Conservation (phyloP, 1,140 invertebrate genomes). For the Macrostomum lignano region DNA sequence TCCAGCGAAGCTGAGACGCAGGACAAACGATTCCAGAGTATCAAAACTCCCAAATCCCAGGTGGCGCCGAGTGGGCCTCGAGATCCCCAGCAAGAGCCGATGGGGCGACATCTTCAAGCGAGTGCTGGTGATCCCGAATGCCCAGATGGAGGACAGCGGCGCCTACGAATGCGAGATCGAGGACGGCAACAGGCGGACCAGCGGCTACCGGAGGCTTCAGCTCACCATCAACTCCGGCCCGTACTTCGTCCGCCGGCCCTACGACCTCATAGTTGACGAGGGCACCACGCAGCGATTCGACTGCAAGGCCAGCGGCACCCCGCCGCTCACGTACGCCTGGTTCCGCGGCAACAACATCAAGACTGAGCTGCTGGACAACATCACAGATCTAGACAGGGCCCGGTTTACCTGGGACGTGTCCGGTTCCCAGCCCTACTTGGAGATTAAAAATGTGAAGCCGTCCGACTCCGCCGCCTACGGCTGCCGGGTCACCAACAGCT, state of each 20-base stretch:
- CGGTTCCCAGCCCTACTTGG: background rate
- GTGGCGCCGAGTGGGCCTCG: too few species aligned
- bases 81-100: too few species aligned
- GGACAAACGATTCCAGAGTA: too few species aligned
- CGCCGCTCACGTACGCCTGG: background rate
- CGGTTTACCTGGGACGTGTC: constrained; percentile 15
- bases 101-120: too few species aligned
- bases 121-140: too few species aligned
- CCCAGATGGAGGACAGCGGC: constrained; percentile 5
- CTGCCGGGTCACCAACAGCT: constrained; percentile 57
- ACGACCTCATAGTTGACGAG: background rate
- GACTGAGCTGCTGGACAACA: background rate
- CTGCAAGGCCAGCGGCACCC: constrained; percentile 2
- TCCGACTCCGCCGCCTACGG: constrained; percentile 78
- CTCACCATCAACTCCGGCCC: constrained; percentile 4
- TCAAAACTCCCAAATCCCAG: too few species aligned
- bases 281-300: background rate
- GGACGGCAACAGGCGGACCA: background rate
- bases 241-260: background rate
- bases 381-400: constrained; percentile 11
- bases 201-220: background rate
- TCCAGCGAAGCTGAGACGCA: too few species aligned
- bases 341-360: background rate
- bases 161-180: background rate
- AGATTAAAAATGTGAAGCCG: constrained; percentile 24